Evolutionary conservation across 2,888 invertebrate genomes (phyloP), one percentile per base, ranked within the genome.

Genomic region (Mactromeris polynyma): DNA sequence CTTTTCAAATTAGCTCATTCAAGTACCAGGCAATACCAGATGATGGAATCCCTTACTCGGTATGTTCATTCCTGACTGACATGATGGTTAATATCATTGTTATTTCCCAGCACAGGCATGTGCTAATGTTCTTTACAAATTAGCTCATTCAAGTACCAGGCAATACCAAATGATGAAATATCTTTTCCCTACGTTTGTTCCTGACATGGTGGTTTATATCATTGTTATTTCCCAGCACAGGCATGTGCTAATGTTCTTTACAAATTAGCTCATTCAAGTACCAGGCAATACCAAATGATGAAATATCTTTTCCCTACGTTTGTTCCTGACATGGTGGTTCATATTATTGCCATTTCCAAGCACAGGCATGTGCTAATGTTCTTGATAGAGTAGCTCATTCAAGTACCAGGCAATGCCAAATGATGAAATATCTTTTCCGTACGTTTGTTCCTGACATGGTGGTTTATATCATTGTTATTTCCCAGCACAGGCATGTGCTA

Each of bases 21-120:
- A 54, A 21, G 54, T 54, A 54, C 19, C 54, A 54, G 54, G 54
- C n/a, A n/a, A 54, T 54, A 54, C 19, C 54, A 54, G 17, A 54
- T 40, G 40, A n/a, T 54, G 54, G 3, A 21, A 54, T 54, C n/a
- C n/a, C 54, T 54, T 54, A 9, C 54, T 54, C 17, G 21, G 21
- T 54, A 9, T n/a, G 54, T 21, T 54, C n/a, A n/a, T n/a, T n/a
- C n/a, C n/a, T n/a, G n/a, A n/a, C 54, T 54, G 54, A 9, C 17
- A 54, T 54, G 17, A 17, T 54, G 3, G 7, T 6, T 54, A 4
- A 54, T n/a, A 17, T 21, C n/a, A 21, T 11, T 54, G 54, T 54
- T 54, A 54, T 54, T 54, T 54, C 54, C 54, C 54, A 54, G 54
- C 54, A 54, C 54, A 54, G 54, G 54, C 54, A 54, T 54, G 54